These are phyloP conservation scores for Lamprotornis superbus DNA, from an alignment of 2,113 vertebrate species.

Conservation along the genomic window DNA sequence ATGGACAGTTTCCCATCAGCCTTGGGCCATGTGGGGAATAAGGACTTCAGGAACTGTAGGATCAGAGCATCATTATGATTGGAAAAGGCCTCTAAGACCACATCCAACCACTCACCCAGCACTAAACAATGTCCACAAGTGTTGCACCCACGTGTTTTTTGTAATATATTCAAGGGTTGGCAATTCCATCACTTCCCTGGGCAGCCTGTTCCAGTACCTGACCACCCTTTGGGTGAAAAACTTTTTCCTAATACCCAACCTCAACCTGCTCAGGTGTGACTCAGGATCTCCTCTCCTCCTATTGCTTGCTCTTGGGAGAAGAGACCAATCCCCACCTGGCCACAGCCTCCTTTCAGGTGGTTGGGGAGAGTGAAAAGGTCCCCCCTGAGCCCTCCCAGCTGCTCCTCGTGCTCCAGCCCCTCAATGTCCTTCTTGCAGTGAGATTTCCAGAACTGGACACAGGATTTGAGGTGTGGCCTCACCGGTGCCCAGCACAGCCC, in stretches of 20 bases:
- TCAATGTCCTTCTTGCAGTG: not conserved
- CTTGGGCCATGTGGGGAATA: not conserved
- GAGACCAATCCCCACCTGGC: not conserved
- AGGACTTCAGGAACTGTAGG: not conserved
- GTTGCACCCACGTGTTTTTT: not conserved
- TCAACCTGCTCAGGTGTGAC: not conserved
- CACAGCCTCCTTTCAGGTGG: not conserved
- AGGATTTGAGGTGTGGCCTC: not conserved
- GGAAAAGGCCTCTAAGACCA: not conserved
- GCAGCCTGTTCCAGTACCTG: not conserved
- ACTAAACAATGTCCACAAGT: not conserved
- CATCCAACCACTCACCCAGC: not conserved
- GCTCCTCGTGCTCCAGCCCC: not conserved
- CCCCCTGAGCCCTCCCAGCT: not conserved
- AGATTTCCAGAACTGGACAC: not conserved
- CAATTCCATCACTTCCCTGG: not conserved
- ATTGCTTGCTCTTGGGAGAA: not conserved
- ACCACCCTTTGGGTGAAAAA: not conserved
- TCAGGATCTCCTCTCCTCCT: not conserved
- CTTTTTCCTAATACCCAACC: not conserved
- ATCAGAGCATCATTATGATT: not conserved
- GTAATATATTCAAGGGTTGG: not conserved
- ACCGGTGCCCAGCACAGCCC: not conserved
- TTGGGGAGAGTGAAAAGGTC: not conserved
- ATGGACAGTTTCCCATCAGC: not conserved